Conservation (phyloP, 1,140 invertebrate species). For the Ooceraea biroi region DNA sequence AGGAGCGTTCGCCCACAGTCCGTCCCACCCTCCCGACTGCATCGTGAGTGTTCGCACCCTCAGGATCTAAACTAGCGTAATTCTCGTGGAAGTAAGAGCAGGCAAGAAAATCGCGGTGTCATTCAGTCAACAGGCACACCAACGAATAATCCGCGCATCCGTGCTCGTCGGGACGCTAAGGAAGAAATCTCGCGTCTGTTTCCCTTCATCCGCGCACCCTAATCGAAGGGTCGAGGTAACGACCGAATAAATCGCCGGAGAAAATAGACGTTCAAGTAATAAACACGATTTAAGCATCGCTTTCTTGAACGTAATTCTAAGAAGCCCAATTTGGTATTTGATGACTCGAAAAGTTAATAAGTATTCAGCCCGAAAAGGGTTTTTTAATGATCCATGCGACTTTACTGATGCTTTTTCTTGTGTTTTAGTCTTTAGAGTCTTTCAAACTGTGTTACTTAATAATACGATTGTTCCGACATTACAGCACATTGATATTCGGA, state of each 20-base stretch:
- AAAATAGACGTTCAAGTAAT: background rate
- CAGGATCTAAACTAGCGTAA: slow-evolving; percentile 34
- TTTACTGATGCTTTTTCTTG: too few species aligned
- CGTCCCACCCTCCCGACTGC: background rate
- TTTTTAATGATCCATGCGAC: too few species aligned
- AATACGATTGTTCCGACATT: background rate
- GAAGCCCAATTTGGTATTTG: too few species aligned
- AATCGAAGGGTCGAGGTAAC: slow-evolving; percentile 14
- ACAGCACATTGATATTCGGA: background rate
- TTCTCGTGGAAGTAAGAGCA: slow-evolving; percentile 60
- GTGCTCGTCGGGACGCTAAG: background rate
- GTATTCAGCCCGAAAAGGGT: too few species aligned
- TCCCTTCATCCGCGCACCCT: background rate
- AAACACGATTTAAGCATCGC: background rate
- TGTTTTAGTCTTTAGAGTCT: too few species aligned
- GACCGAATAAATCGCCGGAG: too few species aligned
- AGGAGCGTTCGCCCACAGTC: too few species aligned
- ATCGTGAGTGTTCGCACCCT: background rate
- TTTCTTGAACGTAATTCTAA: too few species aligned
- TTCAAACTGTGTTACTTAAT: background rate
- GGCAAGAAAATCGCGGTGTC: slow-evolving; percentile 59
- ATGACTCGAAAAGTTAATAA: too few species aligned
- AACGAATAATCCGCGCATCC: slow-evolving; percentile 2
- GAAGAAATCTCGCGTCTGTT: background rate
- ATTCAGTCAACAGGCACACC: slow-evolving; percentile 60